Conservation (phyloP, 2,888 invertebrate species). For the Dione vanillae region DNA sequence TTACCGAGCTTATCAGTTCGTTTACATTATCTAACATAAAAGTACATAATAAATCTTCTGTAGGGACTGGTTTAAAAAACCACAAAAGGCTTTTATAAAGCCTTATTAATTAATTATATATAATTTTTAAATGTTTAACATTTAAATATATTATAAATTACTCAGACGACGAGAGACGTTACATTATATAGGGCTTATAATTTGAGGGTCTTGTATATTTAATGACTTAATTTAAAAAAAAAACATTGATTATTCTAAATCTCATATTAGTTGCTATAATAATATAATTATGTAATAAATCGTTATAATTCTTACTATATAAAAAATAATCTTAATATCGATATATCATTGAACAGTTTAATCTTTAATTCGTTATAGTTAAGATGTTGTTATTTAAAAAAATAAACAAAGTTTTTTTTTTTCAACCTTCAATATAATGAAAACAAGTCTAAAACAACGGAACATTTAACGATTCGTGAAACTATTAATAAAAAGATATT, state of each 20-base stretch:
- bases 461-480: slow-evolving; percentile 36
- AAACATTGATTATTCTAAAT: not conserved
- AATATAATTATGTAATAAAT: no score
- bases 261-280: no score
- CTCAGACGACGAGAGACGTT: not conserved
- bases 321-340: no score
- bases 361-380: no score
- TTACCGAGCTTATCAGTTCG: slow-evolving; percentile 1
- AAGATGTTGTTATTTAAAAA: no score
- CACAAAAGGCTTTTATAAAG: not conserved
- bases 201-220: not conserved
- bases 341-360: no score
- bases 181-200: not conserved
- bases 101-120: slow-evolving; percentile 2
- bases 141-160: not conserved
- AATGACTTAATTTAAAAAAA: not conserved
- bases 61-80: slow-evolving; percentile 18
- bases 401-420: no score
- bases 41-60: slow-evolving; percentile 21
- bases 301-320: no score
- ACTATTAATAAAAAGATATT: slow-evolving; percentile 47
- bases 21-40: slow-evolving; percentile 25
- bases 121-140: not conserved
- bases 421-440: not conserved
- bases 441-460: slow-evolving; percentile 25